These are phyloP conservation scores for Astreopora myriophthalma DNA, from an alignment of 64 coral and sea anemone genomes.

Conservation along the genomic window DNA sequence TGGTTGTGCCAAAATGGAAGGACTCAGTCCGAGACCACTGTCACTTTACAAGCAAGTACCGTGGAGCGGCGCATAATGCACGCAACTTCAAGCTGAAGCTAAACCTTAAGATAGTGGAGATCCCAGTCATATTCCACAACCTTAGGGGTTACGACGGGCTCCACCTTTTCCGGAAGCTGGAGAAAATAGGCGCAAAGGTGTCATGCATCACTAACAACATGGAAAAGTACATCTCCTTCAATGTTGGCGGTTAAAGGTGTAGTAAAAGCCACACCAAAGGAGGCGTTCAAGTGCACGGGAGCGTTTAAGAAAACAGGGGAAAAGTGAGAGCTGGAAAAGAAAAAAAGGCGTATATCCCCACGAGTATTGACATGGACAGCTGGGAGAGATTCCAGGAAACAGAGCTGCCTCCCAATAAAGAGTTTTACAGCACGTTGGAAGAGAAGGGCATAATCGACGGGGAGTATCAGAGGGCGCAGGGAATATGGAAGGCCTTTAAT, in stretches of 20 bases:
- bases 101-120: neutral
- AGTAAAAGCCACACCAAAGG: neutral
- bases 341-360: slow-evolving; percentile 7
- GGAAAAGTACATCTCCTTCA: neutral
- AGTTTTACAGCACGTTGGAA: neutral
- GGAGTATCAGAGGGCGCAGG: neutral
- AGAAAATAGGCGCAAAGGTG: neutral
- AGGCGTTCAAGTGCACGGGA: neutral
- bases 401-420: neutral
- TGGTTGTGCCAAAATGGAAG: neutral
- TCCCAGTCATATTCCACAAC: slow-evolving; percentile 8
- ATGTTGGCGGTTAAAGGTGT: neutral
- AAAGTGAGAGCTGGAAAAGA: neutral
- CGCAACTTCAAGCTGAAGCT: neutral
- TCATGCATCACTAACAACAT: neutral
- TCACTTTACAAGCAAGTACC: neutral
- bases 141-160: neutral
- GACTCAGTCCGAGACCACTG: neutral
- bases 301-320: neutral
- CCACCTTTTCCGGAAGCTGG: neutral
- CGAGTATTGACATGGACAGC: neutral
- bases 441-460: neutral
- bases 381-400: neutral
- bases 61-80: neutral
- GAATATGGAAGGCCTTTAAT: neutral